phyloP scores from a whole-genome alignment of 2,113 vertebrate species.

The Vombatus ursinus region DNA sequence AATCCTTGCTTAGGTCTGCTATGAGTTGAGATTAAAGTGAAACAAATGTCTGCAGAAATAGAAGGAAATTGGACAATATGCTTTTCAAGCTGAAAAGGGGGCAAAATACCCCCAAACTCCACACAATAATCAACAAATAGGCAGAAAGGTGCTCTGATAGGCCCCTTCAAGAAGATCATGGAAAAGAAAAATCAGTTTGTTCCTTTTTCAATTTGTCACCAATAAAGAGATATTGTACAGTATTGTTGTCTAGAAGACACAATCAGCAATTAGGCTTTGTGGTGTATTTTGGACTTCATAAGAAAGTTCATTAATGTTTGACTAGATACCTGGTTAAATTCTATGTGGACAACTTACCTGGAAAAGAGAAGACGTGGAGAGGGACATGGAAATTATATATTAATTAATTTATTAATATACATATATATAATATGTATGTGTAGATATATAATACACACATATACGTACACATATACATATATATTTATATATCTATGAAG shows the following conservation, averaged over 20 bases:
- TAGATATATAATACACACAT: too few species aligned
- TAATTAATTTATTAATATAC: too few species aligned
- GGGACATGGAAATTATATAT: neutral
- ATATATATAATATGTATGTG: too few species aligned
- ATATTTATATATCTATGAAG: neutral
- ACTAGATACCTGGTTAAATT: constrained; percentile 28
- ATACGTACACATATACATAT: too few species aligned
- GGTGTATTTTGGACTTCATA: neutral
- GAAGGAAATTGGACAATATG: constrained; percentile 61
- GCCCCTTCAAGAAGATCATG: constrained; percentile 31
- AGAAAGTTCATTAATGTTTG: constrained; percentile 30
- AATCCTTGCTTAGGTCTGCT: constrained; percentile 58
- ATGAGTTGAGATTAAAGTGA: constrained; percentile 65
- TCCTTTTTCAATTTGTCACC: neutral
- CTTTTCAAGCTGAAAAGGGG: constrained; percentile 33
- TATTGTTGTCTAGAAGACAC: neutral
- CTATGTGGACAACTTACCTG: neutral
- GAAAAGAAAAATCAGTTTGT: constrained; percentile 46
- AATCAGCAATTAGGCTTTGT: neutral
- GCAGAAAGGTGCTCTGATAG: constrained; percentile 24
- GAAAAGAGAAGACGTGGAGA: neutral
- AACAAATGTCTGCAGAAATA: constrained; percentile 56
- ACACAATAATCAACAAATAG: constrained; percentile 25
- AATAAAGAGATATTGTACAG: constrained; percentile 31
- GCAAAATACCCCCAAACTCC: constrained; percentile 1